Conservation (phyloP, 2,888 invertebrate genomes). For the Stenurella melanura region DNA sequence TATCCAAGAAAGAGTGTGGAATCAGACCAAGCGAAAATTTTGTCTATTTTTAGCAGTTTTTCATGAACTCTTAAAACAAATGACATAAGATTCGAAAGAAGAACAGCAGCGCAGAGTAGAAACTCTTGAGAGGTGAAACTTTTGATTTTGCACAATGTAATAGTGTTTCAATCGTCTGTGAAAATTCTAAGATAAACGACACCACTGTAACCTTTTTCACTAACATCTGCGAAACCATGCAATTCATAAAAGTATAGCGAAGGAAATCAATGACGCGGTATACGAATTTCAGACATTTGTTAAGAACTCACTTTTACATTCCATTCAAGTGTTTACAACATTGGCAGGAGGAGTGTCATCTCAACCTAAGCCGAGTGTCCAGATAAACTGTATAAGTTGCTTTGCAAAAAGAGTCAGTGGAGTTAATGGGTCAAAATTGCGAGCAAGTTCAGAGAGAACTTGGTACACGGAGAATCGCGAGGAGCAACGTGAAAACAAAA, state of each 20-base stretch:
- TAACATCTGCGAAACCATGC: slow-evolving; percentile 12
- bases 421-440: too few relatives aligned
- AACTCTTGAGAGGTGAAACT: slow-evolving; percentile 2
- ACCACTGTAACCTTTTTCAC: not conserved
- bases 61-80: not conserved
- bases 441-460: slow-evolving; percentile 12
- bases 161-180: not conserved
- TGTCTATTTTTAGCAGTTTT: not conserved
- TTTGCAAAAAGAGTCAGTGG: slow-evolving; percentile 21
- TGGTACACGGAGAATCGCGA: not conserved
- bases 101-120: slow-evolving; percentile 5
- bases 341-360: slow-evolving; percentile 7
- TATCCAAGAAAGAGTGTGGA: slow-evolving; percentile 13
- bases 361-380: not conserved
- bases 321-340: too few relatives aligned
- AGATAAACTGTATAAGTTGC: slow-evolving; percentile 2
- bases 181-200: slow-evolving; percentile 1
- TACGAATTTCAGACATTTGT: not conserved
- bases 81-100: slow-evolving; percentile 1
- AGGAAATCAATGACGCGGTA: not conserved
- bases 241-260: not conserved
- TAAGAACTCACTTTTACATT: slow-evolving; percentile 2
- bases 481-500: slow-evolving; percentile 1
- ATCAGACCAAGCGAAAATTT: slow-evolving; percentile 9
- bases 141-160: slow-evolving; percentile 10